These are phyloP conservation scores for Malacosoma neustria DNA, from an alignment of 2,888 invertebrate genomes.

Conservation along the genomic window DNA sequence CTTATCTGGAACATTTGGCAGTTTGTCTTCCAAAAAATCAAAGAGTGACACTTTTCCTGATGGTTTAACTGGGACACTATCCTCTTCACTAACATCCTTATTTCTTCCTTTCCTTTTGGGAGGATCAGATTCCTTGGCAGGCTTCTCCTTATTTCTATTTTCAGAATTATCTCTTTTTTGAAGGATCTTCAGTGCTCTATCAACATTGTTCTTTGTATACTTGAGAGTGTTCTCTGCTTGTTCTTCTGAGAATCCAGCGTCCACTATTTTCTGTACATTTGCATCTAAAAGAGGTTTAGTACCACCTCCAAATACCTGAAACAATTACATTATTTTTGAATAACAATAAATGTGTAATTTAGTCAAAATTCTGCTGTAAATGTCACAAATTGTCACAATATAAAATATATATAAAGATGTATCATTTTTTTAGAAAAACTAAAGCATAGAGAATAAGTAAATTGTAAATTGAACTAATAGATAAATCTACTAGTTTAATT, in stretches of 20 bases:
- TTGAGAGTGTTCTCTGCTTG: constrained; percentile 84
- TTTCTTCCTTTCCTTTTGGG: constrained; percentile 64
- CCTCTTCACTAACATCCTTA: constrained; percentile 67
- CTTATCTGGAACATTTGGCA: constrained; percentile 75
- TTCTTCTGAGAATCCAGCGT: constrained; percentile 85
- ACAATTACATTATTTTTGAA: no score
- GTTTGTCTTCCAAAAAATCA: constrained; percentile 87
- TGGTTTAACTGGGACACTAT: constrained; percentile 79
- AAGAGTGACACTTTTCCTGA: constrained; percentile 87
- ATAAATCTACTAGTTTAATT: no score
- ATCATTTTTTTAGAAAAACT: no score
- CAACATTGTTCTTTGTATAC: constrained; percentile 82
- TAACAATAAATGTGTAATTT: no score
- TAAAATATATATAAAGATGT: no score
- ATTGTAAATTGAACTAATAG: no score
- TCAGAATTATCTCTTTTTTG: constrained; percentile 74
- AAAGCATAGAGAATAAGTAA: no score
- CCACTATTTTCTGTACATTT: constrained; percentile 85
- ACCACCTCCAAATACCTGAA: constrained; percentile 77
- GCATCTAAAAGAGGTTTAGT: constrained; percentile 81
- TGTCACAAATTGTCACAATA: no score
- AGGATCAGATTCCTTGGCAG: constrained; percentile 50
- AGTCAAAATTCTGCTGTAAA: no score
- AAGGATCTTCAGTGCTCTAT: constrained; percentile 79
- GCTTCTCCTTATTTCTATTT: constrained; percentile 55